A percentile compares a stretch with the other conserved stretches of the same genome.
Evolutionary conservation across 2,797 vertebrate species (phyloP).

Genomic region (Aphelocoma californica): DNA sequence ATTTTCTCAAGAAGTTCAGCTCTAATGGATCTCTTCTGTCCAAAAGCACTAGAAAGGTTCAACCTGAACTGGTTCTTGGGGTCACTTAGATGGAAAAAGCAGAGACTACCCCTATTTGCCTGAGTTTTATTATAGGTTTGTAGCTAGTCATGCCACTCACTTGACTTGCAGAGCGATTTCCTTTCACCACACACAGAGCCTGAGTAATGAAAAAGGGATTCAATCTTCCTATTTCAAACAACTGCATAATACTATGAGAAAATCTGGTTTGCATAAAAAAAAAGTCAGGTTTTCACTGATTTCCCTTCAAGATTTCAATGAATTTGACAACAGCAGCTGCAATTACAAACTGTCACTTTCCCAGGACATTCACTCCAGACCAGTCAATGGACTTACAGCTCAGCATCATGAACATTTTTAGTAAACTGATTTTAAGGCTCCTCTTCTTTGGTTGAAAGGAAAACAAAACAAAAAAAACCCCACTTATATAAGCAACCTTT

Average conservation of each 20-base stretch:
- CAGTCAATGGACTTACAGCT: not conserved
- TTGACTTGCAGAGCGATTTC: not conserved
- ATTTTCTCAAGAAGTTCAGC: not conserved
- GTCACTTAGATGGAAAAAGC: not conserved
- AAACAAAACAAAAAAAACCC: not conserved
- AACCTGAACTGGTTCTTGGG: not conserved
- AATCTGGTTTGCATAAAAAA: not conserved
- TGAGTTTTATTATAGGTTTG: not conserved
- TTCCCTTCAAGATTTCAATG: not conserved
- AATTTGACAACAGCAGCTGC: not conserved
- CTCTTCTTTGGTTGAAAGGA: not conserved
- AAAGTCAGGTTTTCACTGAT: not conserved
- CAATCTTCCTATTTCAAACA: not conserved
- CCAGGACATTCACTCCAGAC: not conserved
- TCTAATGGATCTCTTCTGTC: not conserved
- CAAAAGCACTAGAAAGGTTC: not conserved
- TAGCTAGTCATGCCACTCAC: not conserved
- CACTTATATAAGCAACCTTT: fast-evolving
- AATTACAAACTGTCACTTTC: not conserved
- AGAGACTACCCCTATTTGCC: not conserved
- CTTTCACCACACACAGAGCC: not conserved
- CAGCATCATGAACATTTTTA: not conserved
- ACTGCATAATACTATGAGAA: not conserved
- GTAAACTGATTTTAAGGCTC: not conserved
- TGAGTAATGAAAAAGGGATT: not conserved